Base-by-base conservation (phyloP, 2,113 vertebrate species). In the Zingel zingel region DNA sequence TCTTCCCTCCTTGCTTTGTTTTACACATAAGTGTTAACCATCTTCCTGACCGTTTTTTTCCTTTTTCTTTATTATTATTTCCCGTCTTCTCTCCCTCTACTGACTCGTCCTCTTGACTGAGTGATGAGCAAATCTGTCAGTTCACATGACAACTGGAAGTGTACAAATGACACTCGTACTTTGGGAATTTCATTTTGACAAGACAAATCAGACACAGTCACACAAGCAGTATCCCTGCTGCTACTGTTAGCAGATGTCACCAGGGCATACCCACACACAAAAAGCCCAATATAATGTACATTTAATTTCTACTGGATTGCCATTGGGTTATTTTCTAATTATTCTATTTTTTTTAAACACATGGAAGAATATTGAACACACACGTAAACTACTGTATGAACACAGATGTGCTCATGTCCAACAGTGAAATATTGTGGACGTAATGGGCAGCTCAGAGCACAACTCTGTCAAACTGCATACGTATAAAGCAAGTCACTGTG, bases 401-500 rank as follows among this genome's bases (percentile, higher is more conserved):
- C 39, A 39, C 39, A 39, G 39, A 39, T 1, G 36, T 39, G 39
- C 39, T 39, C 39, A 39, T 10, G 15, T 58, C 12, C 19, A 25
- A 25, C 3, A 0, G n/a, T 21, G 6, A 48, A 74, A n/a, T 6
- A 12, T 0, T 10, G 48, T 4, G 36, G 4, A 25, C 27, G 43
- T 74, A 62, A 57, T 0, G 2, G 56, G 39, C 30, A 58, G 36
- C 47, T 50, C 25, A 30, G n/a, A 63, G 63, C 70, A 69, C 13
- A 23, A 63, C 9, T 21, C 25, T 68, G 74, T 81, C 48, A 73
- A 56, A 51, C 18, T 25, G 48, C 51, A 68, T 33, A n/a, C 27
- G 6, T 33, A 74, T 15, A 53, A n/a, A 63, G 47, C 0, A 0
- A 54, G 45, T 36, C 6, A 0, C 30, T 33, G 58, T 13, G n/a